These are phyloP conservation scores for Peromyscus maniculatus DNA, from an alignment of 2,113 vertebrate species.

Conservation along the genomic window DNA sequence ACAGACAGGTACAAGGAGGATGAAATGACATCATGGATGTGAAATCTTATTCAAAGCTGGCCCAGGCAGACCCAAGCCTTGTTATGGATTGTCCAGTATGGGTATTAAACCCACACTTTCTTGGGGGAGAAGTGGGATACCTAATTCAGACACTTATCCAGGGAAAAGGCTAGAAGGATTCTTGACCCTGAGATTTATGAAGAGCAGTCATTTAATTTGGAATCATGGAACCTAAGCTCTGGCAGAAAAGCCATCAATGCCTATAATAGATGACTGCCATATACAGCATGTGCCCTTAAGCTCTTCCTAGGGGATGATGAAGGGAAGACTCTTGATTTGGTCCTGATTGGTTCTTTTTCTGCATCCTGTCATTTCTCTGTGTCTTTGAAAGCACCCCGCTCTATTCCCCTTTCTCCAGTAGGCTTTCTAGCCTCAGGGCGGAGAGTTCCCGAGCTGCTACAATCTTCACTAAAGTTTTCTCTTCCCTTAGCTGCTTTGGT, in stretches of 20 bases:
- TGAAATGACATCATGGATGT: background rate
- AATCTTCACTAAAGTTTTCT: background rate
- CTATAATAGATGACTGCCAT: background rate
- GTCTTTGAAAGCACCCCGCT: background rate
- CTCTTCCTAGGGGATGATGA: background rate
- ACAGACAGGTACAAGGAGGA: background rate
- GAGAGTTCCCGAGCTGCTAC: background rate
- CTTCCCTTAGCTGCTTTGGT: conserved; percentile 46
- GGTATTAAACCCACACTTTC: background rate
- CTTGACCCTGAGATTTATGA: conserved; percentile 24
- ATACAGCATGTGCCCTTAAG: background rate
- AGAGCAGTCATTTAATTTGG: background rate
- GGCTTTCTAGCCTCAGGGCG: background rate
- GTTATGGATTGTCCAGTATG: background rate
- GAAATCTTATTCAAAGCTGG: background rate
- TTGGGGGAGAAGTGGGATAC: background rate
- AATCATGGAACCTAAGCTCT: background rate
- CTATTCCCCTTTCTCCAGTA: background rate
- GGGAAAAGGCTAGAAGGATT: background rate
- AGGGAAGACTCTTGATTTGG: background rate
- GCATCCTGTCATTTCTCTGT: background rate
- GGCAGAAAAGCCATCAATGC: background rate
- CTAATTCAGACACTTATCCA: background rate
- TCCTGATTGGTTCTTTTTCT: background rate
- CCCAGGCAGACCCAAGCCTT: background rate